Percentiles rank a stretch among this genome's conserved stretches.
These are phyloP conservation scores for Eumeta japonica DNA, from an alignment of 1,140 invertebrate species.

Conservation along the genomic window DNA sequence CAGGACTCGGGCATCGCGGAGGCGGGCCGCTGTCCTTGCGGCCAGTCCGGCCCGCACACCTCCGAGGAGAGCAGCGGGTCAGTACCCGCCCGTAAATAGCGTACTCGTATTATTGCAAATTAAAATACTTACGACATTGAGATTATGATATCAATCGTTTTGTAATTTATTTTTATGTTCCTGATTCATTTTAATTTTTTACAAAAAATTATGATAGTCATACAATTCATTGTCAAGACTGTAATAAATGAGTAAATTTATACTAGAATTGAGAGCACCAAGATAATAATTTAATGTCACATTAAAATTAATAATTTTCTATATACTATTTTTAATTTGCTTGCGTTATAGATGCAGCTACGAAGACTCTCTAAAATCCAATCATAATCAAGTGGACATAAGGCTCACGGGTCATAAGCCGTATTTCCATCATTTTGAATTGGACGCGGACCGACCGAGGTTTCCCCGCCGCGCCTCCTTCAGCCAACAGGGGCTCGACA, in stretches of 20 bases:
- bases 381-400: slow-evolving; percentile 25
- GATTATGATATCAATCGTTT: too few relatives aligned
- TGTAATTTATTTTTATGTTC: too few relatives aligned
- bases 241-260: too few relatives aligned
- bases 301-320: too few relatives aligned
- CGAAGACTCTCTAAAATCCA: slow-evolving; percentile 65
- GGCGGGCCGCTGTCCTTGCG: slow-evolving; percentile 63
- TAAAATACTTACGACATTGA: too few relatives aligned
- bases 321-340: too few relatives aligned
- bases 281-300: not conserved
- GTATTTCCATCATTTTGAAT: slow-evolving; percentile 12
- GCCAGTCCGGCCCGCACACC: slow-evolving; percentile 65
- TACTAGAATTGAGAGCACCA: too few relatives aligned
- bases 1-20: slow-evolving; percentile 76
- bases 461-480: slow-evolving; percentile 39
- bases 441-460: slow-evolving; percentile 15
- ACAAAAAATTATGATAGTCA: not conserved
- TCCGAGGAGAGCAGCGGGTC: slow-evolving; percentile 71
- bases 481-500: slow-evolving; percentile 28
- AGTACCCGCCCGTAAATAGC: too few relatives aligned
- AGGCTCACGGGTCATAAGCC: slow-evolving; percentile 18
- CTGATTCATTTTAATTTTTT: not conserved
- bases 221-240: too few relatives aligned
- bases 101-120: too few relatives aligned
- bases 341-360: slow-evolving; percentile 59